These are phyloP conservation scores for Pseudolycoriella hygida DNA, from an alignment of 2,888 invertebrate genomes.

Conservation along the genomic window DNA sequence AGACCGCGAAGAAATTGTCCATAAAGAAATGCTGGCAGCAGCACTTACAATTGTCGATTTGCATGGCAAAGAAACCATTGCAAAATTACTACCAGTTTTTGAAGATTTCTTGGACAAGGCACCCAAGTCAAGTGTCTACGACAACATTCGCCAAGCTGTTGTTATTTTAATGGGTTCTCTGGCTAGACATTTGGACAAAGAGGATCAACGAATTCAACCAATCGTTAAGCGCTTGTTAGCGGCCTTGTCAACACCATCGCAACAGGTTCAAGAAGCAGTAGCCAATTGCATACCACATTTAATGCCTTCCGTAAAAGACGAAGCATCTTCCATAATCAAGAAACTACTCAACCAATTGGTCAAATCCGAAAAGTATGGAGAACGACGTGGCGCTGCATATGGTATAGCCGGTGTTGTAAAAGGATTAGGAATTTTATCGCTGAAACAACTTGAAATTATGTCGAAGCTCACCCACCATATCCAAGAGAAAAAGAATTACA, in stretches of 20 bases:
- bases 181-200: slow-evolving; percentile 86
- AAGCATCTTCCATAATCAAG: slow-evolving; percentile 74
- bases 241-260: slow-evolving; percentile 89
- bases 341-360: slow-evolving; percentile 72
- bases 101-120: slow-evolving; percentile 87
- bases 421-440: slow-evolving; percentile 86
- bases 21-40: slow-evolving; percentile 82
- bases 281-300: slow-evolving; percentile 89
- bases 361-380: slow-evolving; percentile 81
- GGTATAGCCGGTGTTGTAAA: slow-evolving; percentile 93
- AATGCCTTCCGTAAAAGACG: slow-evolving; percentile 80
- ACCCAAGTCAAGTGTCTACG: slow-evolving; percentile 75
- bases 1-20: slow-evolving; percentile 66
- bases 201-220: slow-evolving; percentile 80
- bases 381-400: slow-evolving; percentile 80
- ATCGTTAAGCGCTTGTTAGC: slow-evolving; percentile 81
- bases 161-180: slow-evolving; percentile 94
- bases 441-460: slow-evolving; percentile 94
- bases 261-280: slow-evolving; percentile 95
- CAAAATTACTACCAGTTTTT: slow-evolving; percentile 73
- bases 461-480: slow-evolving; percentile 80
- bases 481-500: slow-evolving; percentile 91
- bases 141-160: slow-evolving; percentile 88
- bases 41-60: slow-evolving; percentile 82
- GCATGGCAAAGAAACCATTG: slow-evolving; percentile 72